Evolutionary conservation across 1,140 invertebrate genomes (phyloP).

Genomic region (Drosophila nasuta): DNA sequence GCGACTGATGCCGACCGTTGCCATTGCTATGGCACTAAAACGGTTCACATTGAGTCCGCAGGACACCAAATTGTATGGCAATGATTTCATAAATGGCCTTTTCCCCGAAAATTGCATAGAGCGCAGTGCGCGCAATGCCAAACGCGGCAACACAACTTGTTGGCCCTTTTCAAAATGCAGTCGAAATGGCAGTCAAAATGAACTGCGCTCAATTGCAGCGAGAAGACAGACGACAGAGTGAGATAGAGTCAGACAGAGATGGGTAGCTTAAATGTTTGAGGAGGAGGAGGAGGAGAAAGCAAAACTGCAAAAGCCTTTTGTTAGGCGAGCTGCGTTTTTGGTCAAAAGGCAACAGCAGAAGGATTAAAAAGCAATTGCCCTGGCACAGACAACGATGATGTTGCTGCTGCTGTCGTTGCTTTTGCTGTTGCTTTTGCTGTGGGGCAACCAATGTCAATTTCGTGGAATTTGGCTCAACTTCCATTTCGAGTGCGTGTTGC

Average conservation of each 20-base stretch:
- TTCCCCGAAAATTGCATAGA: slow-evolving; percentile 35
- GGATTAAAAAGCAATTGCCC: slow-evolving; percentile 50
- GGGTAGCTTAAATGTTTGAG: slow-evolving; percentile 8
- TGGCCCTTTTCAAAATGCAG: slow-evolving; percentile 56
- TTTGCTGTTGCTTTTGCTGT: slow-evolving; percentile 2
- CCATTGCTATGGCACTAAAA: slow-evolving; percentile 14
- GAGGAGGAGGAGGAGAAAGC: slow-evolving; percentile 26
- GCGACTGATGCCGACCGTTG: slow-evolving; percentile 3
- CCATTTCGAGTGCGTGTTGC: not conserved
- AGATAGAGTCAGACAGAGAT: not conserved
- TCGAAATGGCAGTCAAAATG: slow-evolving; percentile 20
- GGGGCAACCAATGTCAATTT: slow-evolving; percentile 46
- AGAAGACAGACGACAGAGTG: not conserved
- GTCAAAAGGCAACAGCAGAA: slow-evolving; percentile 46
- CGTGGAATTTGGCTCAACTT: slow-evolving; percentile 20
- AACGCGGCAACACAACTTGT: slow-evolving; percentile 61
- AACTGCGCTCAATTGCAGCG: slow-evolving; percentile 1
- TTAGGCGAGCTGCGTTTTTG: slow-evolving; percentile 39
- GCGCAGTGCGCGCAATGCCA: slow-evolving; percentile 17
- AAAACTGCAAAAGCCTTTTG: slow-evolving; percentile 28
- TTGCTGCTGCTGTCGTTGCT: not conserved
- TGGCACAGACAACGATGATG: not conserved
- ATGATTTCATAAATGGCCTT: slow-evolving; percentile 67
- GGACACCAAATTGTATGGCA: slow-evolving; percentile 57
- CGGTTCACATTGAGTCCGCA: slow-evolving; percentile 19